Evolutionary conservation across 1,140 invertebrate genomes (phyloP), one percentile per base, ranked within the genome.

Genomic region (Drosophila fuyamai): DNA sequence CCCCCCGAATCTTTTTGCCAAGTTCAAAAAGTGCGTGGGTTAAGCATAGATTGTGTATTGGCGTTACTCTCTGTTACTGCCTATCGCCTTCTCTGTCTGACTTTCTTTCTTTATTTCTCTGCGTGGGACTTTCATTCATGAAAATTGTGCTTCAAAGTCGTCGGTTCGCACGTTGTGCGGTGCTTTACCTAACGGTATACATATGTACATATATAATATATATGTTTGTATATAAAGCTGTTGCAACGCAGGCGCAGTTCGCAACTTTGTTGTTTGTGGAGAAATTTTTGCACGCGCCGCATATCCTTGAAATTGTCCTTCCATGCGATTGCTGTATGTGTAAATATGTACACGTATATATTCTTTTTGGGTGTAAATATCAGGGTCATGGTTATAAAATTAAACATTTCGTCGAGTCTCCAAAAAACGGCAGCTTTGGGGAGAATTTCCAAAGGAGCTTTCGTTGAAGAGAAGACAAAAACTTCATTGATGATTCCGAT

Each of bases 351-450:
- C 29, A 32, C 7, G 9, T 59, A 40, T 27, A 53, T 58, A 38
- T 58, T 72, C 35, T 65, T 78, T 78, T 80, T 38, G 46, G 50
- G 54, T 44, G 79, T 71, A 86, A 86, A 90, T 91, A 91, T 91
- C 89, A 91, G 90, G 90, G 90, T 91, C 90, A 91, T 88, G 90
- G 90, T 89, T 91, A 91, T 91, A 91, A 89, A 90, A 86, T 89
- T 91, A 91, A 91, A 86, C 82, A 88, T 89, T 76, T 88, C 55
- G 46, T 46, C 47, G 75, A 84, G 80, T 88, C 84, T 88, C 84
- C 84, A 88, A 88, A 83, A 77, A 85, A 66, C 65, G 55, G 66
- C n/a, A 48, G 53, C 66, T 58, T 38, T 35, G 44, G 50, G 43
- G 65, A 71, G 65, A 48, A 46, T 32, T 41, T 32, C n/a, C 16